Evolutionary conservation across 2,888 invertebrate genomes (phyloP), one percentile per base, ranked within the genome.

Genomic region (Anodontia alba): DNA sequence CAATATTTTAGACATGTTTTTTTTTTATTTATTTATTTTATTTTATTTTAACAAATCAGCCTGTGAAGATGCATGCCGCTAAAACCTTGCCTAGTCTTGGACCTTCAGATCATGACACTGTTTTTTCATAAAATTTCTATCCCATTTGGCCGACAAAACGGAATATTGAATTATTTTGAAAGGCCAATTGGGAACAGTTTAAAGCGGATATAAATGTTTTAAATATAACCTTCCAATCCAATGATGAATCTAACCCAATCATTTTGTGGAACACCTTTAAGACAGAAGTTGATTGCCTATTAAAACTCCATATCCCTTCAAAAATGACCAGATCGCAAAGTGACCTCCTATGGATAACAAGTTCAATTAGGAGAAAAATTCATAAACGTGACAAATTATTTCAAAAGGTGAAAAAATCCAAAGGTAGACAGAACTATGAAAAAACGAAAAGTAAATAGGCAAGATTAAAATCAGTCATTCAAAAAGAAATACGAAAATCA

Each of bases 341-440:
- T 33, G 72, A 72, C 54, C 72, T 72, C 26, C 72, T 54, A 36
- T 72, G 72, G 54, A 54, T 72, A 54, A 72, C 46, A 26, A 51
- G 31, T 12, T 36, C 51, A 7, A 36, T 72, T 29, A 72, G 29
- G 17, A 51, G 26, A 20, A 49, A 29, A 33, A 72, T 72, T 31
- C 46, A 49, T 29, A 72, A 72, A 36, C 46, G 54, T 31, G 54
- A 72, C 54, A 72, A 51, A 36, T n/a, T 72, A 33, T 72, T 17
- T 38, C 33, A 20, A 7, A 31, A 54, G n/a, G 51, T 36, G 1
- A 72, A 72, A 33, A 54, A 5, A 26, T n/a, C 42, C 38, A 57
- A 73, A 5, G 57, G 31, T 10, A 42, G 29, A 36, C 42, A 72
- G 20, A 72, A 49, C 15, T 31, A 46, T 23, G n/a, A 72, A 36